A percentile compares a stretch with the other conserved stretches of the same genome.
Evolutionary conservation across 2,888 invertebrate genomes (phyloP).

Genomic region (Hydropsyche betteni): DNA sequence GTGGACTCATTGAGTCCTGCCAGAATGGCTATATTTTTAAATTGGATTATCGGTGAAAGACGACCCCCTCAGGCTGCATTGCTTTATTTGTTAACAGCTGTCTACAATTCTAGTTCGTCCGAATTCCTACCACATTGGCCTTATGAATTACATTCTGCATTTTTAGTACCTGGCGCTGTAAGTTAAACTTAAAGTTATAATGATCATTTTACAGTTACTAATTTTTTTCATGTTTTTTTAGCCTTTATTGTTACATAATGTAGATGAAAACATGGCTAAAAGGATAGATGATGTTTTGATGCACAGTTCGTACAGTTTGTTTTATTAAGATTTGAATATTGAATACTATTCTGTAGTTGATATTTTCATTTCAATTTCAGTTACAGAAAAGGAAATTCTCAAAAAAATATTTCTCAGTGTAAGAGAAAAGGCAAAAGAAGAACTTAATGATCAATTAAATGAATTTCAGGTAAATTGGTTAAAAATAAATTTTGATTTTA

Average conservation of each 20-base stretch:
- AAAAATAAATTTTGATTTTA: neutral
- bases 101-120: constrained; percentile 84
- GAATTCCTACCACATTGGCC: constrained; percentile 98
- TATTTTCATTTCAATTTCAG: constrained; percentile 56
- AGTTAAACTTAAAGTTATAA: constrained; percentile 57
- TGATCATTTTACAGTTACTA: neutral
- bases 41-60: constrained; percentile 66
- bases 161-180: constrained; percentile 89
- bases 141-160: constrained; percentile 97
- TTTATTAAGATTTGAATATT: no score
- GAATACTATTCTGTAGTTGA: neutral
- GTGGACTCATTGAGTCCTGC: constrained; percentile 78
- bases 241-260: constrained; percentile 81
- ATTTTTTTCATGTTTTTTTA: constrained; percentile 58
- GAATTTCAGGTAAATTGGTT: constrained; percentile 67
- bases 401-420: constrained; percentile 91
- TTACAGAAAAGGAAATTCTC: constrained; percentile 87
- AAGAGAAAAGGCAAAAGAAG: constrained; percentile 82
- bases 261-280: constrained; percentile 87
- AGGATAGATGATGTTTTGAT: constrained; percentile 89
- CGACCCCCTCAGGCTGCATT: constrained; percentile 62
- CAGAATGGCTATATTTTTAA: constrained; percentile 93
- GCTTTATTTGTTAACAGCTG: constrained; percentile 91
- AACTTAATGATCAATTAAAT: constrained; percentile 79
- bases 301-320: constrained; percentile 59